Base-by-base conservation (phyloP, 30 jellyfish, hydroid and myxozoan genomes). In the Aurelia sp. region DNA sequence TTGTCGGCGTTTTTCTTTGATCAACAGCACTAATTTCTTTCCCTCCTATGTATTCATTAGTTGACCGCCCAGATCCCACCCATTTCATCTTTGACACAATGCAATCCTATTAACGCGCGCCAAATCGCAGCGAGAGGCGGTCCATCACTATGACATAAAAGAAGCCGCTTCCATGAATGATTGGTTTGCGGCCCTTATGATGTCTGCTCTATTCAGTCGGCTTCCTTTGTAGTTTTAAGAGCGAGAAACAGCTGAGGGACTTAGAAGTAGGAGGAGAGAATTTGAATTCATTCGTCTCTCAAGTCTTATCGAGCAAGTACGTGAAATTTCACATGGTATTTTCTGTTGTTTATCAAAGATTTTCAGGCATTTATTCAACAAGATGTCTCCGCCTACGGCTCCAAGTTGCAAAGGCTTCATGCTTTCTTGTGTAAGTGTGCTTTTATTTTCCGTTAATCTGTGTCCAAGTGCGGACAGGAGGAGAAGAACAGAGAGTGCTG, bases 41-140 rank as follows among this genome's bases (percentile, higher is more conserved):
- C 97, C 99, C 99, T 97, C 99, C 99, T 86, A 89, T 82, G 89
- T 86, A 89, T 89, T 95, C 97, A 84, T 76, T 85, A 84, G 97
- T 73, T 89, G 85, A 95, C 99, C 99, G 99, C 99, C 99, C 96
- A 74, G 86, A 96, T 89, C 99, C 99, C 97, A 91, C 99, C 99
- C 97, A 89, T 88, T 79, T 95, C 91, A 82, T 82, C 87, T 78
- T 74, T 55, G 88, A 79, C 97, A 96, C 97, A 86, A 80, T 77
- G 96, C 90, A 82, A 85, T 80, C 97, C 96, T 96, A 95, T 89
- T 90, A 90, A 72, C 91, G 96, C 96, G 99, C 99, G 99, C 99
- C 99, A 95, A 74, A 83, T 90, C 99, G 93, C 99, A 80, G 97
- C 90, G 93, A 83, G 96, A 97, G 99, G 98, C 98, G 97, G 99